A percentile compares a stretch with the other conserved stretches of the same genome.
Conservation (phyloP, 2,113 vertebrate species). For the Amblyopsis rosae region DNA sequence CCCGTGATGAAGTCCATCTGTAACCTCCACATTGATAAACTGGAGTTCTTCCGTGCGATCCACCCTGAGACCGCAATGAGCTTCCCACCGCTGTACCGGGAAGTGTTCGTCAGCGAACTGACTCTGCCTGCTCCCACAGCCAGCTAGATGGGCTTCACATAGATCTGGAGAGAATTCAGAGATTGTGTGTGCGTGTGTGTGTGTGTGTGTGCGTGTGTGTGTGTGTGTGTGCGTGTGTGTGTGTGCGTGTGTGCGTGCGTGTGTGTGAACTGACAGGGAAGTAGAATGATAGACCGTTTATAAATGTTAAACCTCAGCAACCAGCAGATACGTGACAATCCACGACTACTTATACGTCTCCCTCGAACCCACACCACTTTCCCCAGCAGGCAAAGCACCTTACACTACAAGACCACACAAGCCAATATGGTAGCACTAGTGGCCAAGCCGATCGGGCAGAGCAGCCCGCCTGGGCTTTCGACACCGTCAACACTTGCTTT, state of each 20-base stretch:
- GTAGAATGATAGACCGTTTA: slow-evolving; percentile 45
- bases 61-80: slow-evolving; percentile 87
- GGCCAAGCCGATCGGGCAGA: slow-evolving; percentile 42
- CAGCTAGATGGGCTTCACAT: slow-evolving; percentile 72
- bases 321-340: slow-evolving; percentile 75
- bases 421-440: slow-evolving; percentile 70
- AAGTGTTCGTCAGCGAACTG: slow-evolving; percentile 86
- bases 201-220: no score
- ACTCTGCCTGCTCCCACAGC: slow-evolving; percentile 78
- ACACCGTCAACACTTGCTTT: slow-evolving; percentile 1
- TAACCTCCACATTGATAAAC: slow-evolving; percentile 88
- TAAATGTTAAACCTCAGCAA: slow-evolving; percentile 61
- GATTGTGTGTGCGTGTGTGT: slow-evolving; percentile 17
- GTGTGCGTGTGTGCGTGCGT: background rate
- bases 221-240: background rate
- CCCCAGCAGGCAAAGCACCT: slow-evolving; percentile 69
- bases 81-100: slow-evolving; percentile 89
- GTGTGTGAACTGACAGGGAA: slow-evolving; percentile 43
- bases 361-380: slow-evolving; percentile 62
- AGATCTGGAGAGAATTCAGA: slow-evolving; percentile 24
- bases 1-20: slow-evolving; percentile 90
- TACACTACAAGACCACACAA: slow-evolving; percentile 70
- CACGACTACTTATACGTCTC: slow-evolving; percentile 64
- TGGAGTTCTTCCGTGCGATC: slow-evolving; percentile 89
- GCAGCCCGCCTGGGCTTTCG: slow-evolving; percentile 35